Evolutionary conservation across 2,797 vertebrate species (phyloP).

Genomic region (Streptopelia turtur): DNA sequence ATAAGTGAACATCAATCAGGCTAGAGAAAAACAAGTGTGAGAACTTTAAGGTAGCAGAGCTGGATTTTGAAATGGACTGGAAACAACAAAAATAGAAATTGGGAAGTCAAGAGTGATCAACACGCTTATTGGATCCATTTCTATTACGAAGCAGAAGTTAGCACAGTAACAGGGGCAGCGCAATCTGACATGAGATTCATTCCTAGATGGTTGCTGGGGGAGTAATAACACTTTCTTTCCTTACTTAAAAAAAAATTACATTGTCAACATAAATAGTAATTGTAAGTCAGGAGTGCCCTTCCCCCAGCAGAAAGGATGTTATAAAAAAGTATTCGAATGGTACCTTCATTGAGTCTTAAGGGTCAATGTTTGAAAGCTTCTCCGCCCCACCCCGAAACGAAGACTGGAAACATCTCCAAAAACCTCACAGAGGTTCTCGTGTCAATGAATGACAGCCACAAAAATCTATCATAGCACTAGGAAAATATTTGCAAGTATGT

Average conservation of each 20-base stretch:
- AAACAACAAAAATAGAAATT: background rate
- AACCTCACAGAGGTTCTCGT: background rate
- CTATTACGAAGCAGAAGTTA: background rate
- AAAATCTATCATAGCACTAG: slow-evolving; percentile 33
- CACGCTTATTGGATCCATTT: background rate
- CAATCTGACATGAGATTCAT: background rate
- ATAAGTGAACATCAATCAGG: background rate
- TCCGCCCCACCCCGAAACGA: background rate
- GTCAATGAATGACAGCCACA: slow-evolving; percentile 32
- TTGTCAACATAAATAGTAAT: background rate
- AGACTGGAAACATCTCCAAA: background rate
- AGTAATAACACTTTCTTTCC: background rate
- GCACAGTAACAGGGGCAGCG: background rate
- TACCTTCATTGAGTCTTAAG: background rate
- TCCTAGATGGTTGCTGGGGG: background rate
- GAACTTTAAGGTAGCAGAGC: background rate
- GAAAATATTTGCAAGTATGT: slow-evolving; percentile 51
- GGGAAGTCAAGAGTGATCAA: background rate
- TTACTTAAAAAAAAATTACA: background rate
- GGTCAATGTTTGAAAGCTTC: background rate
- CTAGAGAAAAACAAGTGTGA: background rate
- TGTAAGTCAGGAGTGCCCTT: background rate
- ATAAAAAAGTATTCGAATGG: background rate
- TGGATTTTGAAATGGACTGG: background rate
- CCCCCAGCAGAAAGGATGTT: background rate